These are phyloP conservation scores for Rhyacophila evoluta DNA, from an alignment of 2,888 invertebrate species.

Conservation along the genomic window DNA sequence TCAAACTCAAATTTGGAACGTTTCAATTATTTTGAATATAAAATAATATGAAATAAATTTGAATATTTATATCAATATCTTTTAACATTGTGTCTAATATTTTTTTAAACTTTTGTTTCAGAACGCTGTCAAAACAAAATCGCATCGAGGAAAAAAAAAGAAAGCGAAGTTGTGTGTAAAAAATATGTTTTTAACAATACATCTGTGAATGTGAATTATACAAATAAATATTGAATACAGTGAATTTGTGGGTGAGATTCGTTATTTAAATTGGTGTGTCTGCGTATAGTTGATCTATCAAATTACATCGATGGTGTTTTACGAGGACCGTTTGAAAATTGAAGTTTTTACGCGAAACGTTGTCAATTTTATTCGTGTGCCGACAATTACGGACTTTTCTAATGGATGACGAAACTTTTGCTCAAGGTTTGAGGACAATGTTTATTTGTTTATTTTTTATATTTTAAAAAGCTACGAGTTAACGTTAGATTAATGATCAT, in stretches of 20 bases:
- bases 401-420: constrained; percentile 53
- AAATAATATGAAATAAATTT: too few species aligned
- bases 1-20: too few species aligned
- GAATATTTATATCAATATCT: too few species aligned
- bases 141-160: not conserved
- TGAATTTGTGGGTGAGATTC: not conserved
- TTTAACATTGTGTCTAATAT: too few species aligned
- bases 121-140: not conserved
- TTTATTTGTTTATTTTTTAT: too few species aligned
- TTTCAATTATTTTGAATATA: too few species aligned
- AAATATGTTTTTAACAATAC: not conserved
- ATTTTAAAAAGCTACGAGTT: too few species aligned
- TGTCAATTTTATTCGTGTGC: constrained; percentile 49
- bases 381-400: constrained; percentile 53
- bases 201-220: not conserved
- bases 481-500: too few species aligned
- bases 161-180: not conserved
- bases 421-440: constrained; percentile 37
- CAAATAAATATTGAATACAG: not conserved
- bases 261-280: not conserved
- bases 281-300: not conserved
- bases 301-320: not conserved
- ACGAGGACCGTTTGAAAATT: constrained; percentile 28
- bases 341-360: constrained; percentile 45
- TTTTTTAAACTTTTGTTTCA: not conserved